Evolutionary conservation across 2,113 vertebrate genomes (phyloP), one percentile per base, ranked within the genome.

Genomic region (Pterophyllum scalare): DNA sequence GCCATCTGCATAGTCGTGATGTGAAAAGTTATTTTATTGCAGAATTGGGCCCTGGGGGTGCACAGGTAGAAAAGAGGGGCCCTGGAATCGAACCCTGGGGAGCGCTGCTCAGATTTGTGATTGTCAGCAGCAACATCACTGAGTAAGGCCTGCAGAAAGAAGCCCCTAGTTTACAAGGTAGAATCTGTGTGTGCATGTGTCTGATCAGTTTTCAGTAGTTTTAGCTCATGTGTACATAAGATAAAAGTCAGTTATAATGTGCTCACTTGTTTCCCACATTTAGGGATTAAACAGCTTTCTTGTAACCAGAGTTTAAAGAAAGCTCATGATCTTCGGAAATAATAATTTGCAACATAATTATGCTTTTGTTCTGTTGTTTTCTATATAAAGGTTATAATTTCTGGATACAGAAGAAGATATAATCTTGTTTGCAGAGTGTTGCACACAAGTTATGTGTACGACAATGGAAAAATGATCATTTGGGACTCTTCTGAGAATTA

Each of bases 181-280:
- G 22, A 26, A 43, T 20, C 49, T 7, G 17, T 28, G 65, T 70
- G 38, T 0, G 22, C n/a, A 6, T 6, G 62, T 26, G 22, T 46
- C 38, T 26, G 38, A 67, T 65, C 62, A 1, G 7, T 65, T 65
- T 65, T 14, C 38, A 43, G 38, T 43, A 0, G 4, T 1, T 22
- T 46, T 5, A 65, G 14, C 15, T 67, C 22, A 33, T 33, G 40
- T 43, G 40, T 43, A 43, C 12, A 26, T 38, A 28, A 46, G 40
- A 11, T 67, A 40, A 46, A 67, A 9, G 24, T 43, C 38, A 43
- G 38, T 22, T 17, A 17, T 11, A 0, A 0, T 67, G 8, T 0
- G 64, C 64, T 22, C 61, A 40, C 1, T 15, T 40, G 38, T 22
- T 20, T 65, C 0, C 0, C 6, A 3, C 64, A 19, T 0, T 2